Evolutionary conservation across 2,113 vertebrate genomes (phyloP), one percentile per base, ranked within the genome.

Genomic region (Dasypus novemcinctus): DNA sequence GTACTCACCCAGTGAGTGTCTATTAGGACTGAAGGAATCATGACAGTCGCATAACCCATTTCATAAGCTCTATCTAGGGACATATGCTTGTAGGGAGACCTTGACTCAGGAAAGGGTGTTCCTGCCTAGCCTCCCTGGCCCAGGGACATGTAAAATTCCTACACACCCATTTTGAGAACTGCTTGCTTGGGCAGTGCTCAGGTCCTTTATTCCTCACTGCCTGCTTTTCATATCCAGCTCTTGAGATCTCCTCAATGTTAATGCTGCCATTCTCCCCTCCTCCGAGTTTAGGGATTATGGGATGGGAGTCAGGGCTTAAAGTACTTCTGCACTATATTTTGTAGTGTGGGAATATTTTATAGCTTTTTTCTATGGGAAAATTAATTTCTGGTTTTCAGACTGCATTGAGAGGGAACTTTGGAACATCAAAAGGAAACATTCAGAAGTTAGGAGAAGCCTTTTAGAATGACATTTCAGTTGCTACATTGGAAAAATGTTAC

Each of bases 351-450:
- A 90, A 76, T 17, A 43, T 20, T 71, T 83, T 31, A 64, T 92
- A 76, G 57, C 59, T 66, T 80, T 66, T 61, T 92, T 88, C 41
- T n/a, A 7, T 59, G 33, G 66, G n/a, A 82, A 66, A 89, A 41
- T 61, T 84, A 31, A 80, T 95, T 90, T 88, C 23, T 84, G 36
- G 17, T 86, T 92, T 94, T 29, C 29, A 86, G 57, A 63, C 18
- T 78, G 23, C 11, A 27, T 33, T 69, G 43, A 74, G 87, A 90
- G 36, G 41, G 17, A 94, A 81, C 54, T 85, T 74, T 69, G 33
- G 41, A 36, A 57, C 36, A 59, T 71, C 5, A 18, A 57, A 57
- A 57, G 54, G 54, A 7, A 90, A 57, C 41, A 27, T 82, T 93
- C 17, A 87, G 46, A 88, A 76, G 38, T 90, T 92, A 93, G 71